Base-by-base conservation (phyloP, 2,113 vertebrate genomes). In the Probosciger aterrimus region DNA sequence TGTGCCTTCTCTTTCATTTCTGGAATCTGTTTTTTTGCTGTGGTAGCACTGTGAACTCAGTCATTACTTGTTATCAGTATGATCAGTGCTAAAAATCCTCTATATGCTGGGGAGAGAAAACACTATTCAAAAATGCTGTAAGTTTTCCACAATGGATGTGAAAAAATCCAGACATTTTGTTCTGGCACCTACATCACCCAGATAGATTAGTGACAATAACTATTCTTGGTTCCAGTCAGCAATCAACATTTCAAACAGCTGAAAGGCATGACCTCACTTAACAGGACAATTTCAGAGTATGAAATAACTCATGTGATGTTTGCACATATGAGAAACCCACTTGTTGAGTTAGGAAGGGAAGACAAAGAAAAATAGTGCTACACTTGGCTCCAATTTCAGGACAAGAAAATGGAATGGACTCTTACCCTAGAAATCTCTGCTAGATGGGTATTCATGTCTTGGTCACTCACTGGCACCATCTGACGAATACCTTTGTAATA, bases 401-500 rank as follows among this genome's bases (percentile, higher is more conserved):
- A 81, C 18, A 90, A 80, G 59, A 85, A 81, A 95, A 76, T 10
- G 12, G 39, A 82, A 88, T 79, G 78, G 67, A 60, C 68, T 95
- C 99, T 99, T 97, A 99, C 99, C 99, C 99, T 98, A 79, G 99
- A 99, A 96, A 99, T 99, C 97, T 99, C 99, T 41, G 99, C 99
- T 98, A 99, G 97, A 96, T 99, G 99, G 33, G 99, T 99, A 97
- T 99, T 99, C 99, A 99, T 99, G 96, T 99, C 99, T 96, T 99
- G 99, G 98, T 99, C 99, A 53, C 99, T 99, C 95, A 99, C 99
- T 55, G 99, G 97, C 59, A 99, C 98, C 99, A 99, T 99, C 98
- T 99, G 98, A 83, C 99, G 98, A 98, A 99, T 98, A 92, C 99
- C 99, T 98, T 98, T 99, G 97, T 99, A 99, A 93, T 99, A 99